Conservation (phyloP, 2,797 vertebrate species). For the Melanogrammus aeglefinus region DNA sequence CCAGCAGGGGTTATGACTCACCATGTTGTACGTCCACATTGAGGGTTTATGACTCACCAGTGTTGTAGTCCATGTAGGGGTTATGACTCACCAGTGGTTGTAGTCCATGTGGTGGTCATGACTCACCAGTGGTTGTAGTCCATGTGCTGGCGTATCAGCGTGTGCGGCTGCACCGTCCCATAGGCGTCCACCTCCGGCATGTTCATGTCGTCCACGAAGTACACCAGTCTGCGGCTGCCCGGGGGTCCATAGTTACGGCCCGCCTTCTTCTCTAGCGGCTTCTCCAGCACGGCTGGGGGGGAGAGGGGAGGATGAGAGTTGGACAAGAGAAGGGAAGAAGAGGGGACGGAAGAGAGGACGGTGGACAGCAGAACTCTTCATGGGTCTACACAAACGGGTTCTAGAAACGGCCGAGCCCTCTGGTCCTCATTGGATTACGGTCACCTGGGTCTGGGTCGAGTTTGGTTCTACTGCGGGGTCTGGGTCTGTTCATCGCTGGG, state of each 20-base stretch:
- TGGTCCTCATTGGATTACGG: too few species aligned
- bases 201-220: conserved; percentile 95
- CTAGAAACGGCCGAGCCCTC: too few species aligned
- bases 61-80: conserved; percentile 75
- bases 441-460: too few species aligned
- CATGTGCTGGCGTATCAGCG: conserved; percentile 90
- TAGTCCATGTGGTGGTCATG: too few species aligned
- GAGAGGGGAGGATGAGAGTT: conserved; percentile 13
- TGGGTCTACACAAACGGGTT: too few species aligned
- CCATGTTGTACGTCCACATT: conserved; percentile 78
- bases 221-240: conserved; percentile 84
- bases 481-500: too few species aligned
- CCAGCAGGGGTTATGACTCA: too few species aligned
- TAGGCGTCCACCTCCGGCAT: conserved; percentile 92
- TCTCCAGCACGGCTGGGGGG: conserved; percentile 80
- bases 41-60: too few species aligned
- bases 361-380: too few species aligned
- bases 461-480: too few species aligned
- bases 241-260: conserved; percentile 88
- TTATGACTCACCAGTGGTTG: too few species aligned
- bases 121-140: too few species aligned
- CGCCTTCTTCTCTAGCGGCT: conserved; percentile 91
- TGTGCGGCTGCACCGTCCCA: conserved; percentile 92
- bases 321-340: not conserved
- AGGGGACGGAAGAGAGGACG: not conserved